Evolutionary conservation across 2,888 invertebrate species (phyloP), one percentile per base, ranked within the genome.

Genomic region (Pyrocoelia pectoralis): DNA sequence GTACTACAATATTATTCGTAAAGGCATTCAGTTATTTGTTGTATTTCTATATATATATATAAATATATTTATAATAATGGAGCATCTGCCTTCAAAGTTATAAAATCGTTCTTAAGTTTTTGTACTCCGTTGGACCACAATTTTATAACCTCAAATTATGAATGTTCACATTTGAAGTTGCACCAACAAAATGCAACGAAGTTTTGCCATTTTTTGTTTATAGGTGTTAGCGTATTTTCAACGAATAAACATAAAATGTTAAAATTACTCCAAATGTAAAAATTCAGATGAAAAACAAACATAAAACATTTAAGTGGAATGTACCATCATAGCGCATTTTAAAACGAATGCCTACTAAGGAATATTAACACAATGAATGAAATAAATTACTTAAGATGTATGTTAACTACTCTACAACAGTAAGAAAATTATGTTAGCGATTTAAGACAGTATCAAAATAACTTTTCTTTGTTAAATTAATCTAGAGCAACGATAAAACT

Each of bases 21-120:
- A 81, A 81, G 81, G 81, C 81, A 81, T 80, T 81, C 80, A 79
- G 79, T 81, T 81, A 79, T 81, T 81, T 80, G 80, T 81, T 80
- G 78, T 79, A 74, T 68, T 50, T 66, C 61, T 74, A 73, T 73
- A 76, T 79, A 78, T 74, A 73, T 73, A 76, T 79, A 78, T 77
- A 78, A 77, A 77, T 77, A 77, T 77, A 77, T 79, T 77, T 75
- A 75, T 77, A 75, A 75, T 78, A 77, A 77, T 76, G 76, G 77
- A 78, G 77, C 73, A 71, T 68, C 70, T 69, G 61, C 54, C 57
- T 71, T 77, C 77, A 76, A 75, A 71, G 73, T 77, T 76, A 76
- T 73, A 77, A 77, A 78, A 76, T 76, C 76, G 77, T 71, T 69
- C 10, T 55, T 61, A 57, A 69, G 66, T 69, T 69, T 77, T 76